These are phyloP conservation scores for Melieria omissa DNA, from an alignment of 2,888 invertebrate species.

Conservation along the genomic window DNA sequence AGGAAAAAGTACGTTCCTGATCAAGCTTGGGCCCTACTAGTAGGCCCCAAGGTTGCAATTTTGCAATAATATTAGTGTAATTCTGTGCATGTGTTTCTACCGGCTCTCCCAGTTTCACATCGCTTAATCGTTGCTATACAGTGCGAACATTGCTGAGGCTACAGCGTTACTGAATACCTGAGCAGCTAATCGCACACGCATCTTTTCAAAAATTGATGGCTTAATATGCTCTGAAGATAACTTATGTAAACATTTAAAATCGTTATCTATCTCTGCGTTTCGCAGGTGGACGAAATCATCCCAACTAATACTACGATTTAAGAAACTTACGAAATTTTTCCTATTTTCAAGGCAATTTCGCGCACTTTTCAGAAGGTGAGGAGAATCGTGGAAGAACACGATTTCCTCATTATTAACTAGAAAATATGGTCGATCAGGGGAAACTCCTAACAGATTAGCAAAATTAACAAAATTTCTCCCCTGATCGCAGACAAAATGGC, in stretches of 20 bases:
- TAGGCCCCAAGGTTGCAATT: no score
- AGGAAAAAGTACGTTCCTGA: no score
- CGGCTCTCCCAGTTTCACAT: no score
- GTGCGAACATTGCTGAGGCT: constrained; percentile 7
- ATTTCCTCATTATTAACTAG: background rate
- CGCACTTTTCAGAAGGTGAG: constrained; percentile 26
- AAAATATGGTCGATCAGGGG: constrained; percentile 13
- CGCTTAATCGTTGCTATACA: no score
- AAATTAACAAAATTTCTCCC: constrained; percentile 12
- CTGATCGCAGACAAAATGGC: constrained; percentile 29
- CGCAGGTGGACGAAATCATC: constrained; percentile 14
- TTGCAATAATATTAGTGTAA: no score
- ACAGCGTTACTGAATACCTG: constrained; percentile 21
- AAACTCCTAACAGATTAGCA: no score
- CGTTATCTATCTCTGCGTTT: constrained; percentile 8
- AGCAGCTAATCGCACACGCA: constrained; percentile 20
- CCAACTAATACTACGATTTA: constrained; percentile 13
- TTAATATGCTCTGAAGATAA: constrained; percentile 22
- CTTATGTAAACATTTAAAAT: constrained; percentile 24
- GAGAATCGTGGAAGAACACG: constrained; percentile 8
- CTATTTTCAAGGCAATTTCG: constrained; percentile 17
- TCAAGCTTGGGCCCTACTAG: no score
- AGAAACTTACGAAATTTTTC: constrained; percentile 16
- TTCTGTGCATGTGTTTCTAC: no score
- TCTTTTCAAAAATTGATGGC: constrained; percentile 27